These are phyloP conservation scores for Halichoerus grypus DNA, from an alignment of 2,113 vertebrate species.

Conservation along the genomic window DNA sequence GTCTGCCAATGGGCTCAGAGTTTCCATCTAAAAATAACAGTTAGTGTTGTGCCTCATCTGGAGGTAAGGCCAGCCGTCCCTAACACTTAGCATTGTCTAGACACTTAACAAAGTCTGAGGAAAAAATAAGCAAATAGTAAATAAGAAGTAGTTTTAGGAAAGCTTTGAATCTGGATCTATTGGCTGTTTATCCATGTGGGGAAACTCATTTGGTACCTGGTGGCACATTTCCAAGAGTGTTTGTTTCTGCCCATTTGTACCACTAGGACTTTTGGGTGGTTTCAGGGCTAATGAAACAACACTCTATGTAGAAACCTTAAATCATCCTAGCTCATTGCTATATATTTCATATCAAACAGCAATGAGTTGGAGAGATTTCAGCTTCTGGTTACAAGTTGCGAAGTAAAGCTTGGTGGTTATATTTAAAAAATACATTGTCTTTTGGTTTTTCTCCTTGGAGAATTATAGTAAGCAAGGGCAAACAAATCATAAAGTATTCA, in stretches of 20 bases:
- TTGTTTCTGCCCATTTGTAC: constrained; percentile 7
- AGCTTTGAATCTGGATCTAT: not conserved
- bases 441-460: not conserved
- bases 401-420: constrained; percentile 22
- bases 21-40: constrained; percentile 26
- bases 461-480: not conserved
- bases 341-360: constrained; percentile 9
- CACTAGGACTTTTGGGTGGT: not conserved
- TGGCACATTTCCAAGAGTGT: not conserved
- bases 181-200: not conserved
- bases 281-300: constrained; percentile 9
- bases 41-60: not conserved
- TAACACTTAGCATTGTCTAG: not conserved
- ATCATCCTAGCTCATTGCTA: not conserved
- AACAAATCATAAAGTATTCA: constrained; percentile 32
- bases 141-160: not conserved
- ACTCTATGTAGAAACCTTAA: not conserved
- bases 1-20: not conserved
- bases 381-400: constrained; percentile 29
- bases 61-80: not conserved
- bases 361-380: not conserved
- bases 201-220: not conserved
- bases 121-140: not conserved
- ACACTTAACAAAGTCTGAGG: not conserved
- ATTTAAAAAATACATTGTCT: not conserved